Base-by-base conservation (phyloP, 23 tunicate species). In the Botrylloides violaceus region DNA sequence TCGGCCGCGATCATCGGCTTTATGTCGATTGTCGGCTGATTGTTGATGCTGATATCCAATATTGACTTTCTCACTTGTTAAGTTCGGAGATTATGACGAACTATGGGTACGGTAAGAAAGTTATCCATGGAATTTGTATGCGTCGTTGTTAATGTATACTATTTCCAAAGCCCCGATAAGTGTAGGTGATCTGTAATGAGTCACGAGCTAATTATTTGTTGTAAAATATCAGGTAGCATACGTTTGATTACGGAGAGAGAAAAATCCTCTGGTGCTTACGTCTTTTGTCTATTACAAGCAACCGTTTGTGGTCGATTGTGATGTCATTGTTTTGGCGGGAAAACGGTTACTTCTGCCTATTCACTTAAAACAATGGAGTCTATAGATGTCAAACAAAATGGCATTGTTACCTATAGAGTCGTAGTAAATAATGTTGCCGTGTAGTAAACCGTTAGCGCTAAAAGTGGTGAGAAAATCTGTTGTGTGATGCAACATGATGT, bases 311-410 rank as follows among this genome's bases (percentile, higher is more conserved):
- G 53, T 7, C 53, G 15, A 15, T 43, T 43, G 53, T 43, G 53
- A 43, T 43, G 53, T 43, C 9, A 43, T 43, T 43, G 53, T 43
- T 43, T 43, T 43, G 53, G 53, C 53, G 53, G 12, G 53, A 7
- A 43, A 43, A 43, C 53, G 53, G 53, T 43, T 43, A 9, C 53
- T 43, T 43, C 53, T 43, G 53, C 53, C 53, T 43, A 43, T 43
- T 43, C 53, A 43, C 53, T 15, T 9, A 43, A 43, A 43, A 43
- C 53, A 43, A 43, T 43, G 15, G 53, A 7, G 53, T 15, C 53
- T 43, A 43, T 43, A 7, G 53, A 43, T 7, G 15, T 15, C 9
- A 43, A 43, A 43, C 53, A 43, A 43, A 7, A 15, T n/a, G n/a
- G n/a, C n/a, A n/a, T n/a, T n/a, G n/a, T n/a, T n/a, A n/a, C n/a